Conservation (phyloP, 2,113 vertebrate genomes). For the Bubo bubo region DNA sequence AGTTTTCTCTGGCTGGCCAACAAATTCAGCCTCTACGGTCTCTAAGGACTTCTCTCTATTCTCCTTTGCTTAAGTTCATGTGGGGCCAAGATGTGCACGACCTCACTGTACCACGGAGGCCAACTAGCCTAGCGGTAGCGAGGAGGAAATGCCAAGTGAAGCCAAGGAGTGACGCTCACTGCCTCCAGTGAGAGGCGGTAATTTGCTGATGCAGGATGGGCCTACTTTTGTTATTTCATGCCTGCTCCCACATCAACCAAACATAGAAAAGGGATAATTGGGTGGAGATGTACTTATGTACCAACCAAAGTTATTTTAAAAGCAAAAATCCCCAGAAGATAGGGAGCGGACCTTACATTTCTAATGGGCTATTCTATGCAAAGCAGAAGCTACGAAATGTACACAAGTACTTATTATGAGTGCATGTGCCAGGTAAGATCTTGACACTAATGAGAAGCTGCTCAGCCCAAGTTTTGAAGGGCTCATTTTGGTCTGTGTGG, state of each 20-base stretch:
- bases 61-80: neutral
- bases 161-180: neutral
- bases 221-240: neutral
- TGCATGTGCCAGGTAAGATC: constrained; percentile 30
- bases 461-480: neutral
- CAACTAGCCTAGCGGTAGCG: fast-evolving
- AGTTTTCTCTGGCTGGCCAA: neutral
- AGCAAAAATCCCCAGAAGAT: constrained; percentile 17
- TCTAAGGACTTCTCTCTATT: neutral
- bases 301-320: constrained; percentile 25
- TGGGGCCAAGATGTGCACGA: fast-evolving
- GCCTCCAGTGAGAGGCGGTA: neutral
- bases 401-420: neutral
- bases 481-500: neutral
- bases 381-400: constrained; percentile 43
- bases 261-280: neutral
- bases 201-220: neutral
- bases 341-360: neutral
- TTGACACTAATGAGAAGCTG: constrained; percentile 33
- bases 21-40: neutral
- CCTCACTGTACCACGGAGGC: fast-evolving
- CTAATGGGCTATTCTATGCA: neutral
- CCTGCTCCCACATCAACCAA: neutral
- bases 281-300: neutral
- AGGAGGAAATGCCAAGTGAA: neutral